Base-by-base conservation (phyloP, 2,888 invertebrate genomes). In the Philereme vetulata region DNA sequence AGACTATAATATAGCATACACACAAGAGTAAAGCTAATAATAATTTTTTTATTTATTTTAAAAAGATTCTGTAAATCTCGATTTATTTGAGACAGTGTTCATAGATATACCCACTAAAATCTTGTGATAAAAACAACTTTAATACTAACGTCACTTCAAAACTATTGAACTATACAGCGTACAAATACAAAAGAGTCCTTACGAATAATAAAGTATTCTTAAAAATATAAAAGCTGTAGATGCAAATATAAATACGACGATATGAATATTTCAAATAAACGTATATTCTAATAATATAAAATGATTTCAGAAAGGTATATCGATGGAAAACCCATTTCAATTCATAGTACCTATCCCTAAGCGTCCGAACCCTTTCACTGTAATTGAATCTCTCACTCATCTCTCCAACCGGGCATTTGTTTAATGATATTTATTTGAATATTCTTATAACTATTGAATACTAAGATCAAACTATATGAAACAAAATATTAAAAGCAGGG, bases 351-450 rank as follows among this genome's bases (percentile, higher is more conserved):
- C 5, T 38, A 84, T 85, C 76, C 80, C 78, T 83, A 82, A 75
- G 77, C 73, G 78, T 78, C 79, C 72, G 76, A 83, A 86, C 83
- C 88, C 86, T 87, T 85, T 88, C 79, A 85, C 77, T 76, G 81
- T 84, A 83, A 85, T 85, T 84, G 82, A 86, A 88, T 87, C 83
- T 82, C 79, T 78, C 80, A 82, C 82, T 85, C 85, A 82, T 85
- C 81, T 78, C 72, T 76, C 77, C 9, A 42, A 10, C 8, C 68
- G 76, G 74, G 76, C 80, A 80, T 82, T 78, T 76, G 77, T 82
- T 79, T 83, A 82, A 84, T 83, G 74, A 74, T 84, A 85, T 82
- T 77, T 76, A 72, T 74, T 74, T 77, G 71, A 76, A 55, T 56
- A n/a, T 38, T 46, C 35, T 34, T 11, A 35, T 49, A 44, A 40